Percentiles rank a stretch among this genome's conserved stretches.
These are phyloP conservation scores for Lasioglossum lativentre DNA, from an alignment of 2,888 invertebrate genomes.

Conservation along the genomic window DNA sequence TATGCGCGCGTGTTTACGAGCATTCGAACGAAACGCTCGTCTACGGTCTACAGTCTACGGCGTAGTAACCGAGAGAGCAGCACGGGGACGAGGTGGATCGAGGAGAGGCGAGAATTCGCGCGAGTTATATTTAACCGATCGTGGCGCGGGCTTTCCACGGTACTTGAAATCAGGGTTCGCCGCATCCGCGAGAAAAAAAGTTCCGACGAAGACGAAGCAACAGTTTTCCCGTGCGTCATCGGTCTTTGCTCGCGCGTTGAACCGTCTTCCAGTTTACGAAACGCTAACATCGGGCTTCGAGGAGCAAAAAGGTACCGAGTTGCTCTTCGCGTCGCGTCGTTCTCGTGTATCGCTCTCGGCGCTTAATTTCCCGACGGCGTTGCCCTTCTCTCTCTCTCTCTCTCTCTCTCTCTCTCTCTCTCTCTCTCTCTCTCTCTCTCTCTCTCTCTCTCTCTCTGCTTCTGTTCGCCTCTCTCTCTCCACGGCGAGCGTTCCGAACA, in stretches of 20 bases:
- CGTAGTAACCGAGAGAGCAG: slow-evolving; percentile 9
- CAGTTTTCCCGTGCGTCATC: slow-evolving; percentile 80
- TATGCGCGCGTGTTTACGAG: slow-evolving; percentile 19
- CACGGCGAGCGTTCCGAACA: background rate
- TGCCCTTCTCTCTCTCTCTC: background rate
- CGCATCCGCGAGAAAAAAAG: slow-evolving; percentile 26
- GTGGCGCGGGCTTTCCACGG: slow-evolving; percentile 63
- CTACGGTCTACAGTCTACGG: slow-evolving; percentile 18
- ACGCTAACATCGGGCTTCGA: background rate
- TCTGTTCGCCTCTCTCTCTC: background rate
- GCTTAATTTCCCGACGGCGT: background rate
- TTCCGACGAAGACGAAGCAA: slow-evolving; percentile 51
- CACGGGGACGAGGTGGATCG: background rate
- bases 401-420: background rate
- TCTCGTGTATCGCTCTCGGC: background rate
- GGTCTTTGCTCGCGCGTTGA: slow-evolving; percentile 39
- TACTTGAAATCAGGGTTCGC: slow-evolving; percentile 32
- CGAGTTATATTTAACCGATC: slow-evolving; percentile 78
- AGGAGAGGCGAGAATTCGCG: slow-evolving; percentile 36
- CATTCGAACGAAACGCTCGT: slow-evolving; percentile 4
- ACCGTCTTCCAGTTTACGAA: slow-evolving; percentile 3
- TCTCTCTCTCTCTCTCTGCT: background rate
- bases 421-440: background rate
- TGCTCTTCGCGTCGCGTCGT: background rate
- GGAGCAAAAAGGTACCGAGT: background rate